Conservation (phyloP, 1,140 invertebrate species). For the Aphelinus atriplicis region DNA sequence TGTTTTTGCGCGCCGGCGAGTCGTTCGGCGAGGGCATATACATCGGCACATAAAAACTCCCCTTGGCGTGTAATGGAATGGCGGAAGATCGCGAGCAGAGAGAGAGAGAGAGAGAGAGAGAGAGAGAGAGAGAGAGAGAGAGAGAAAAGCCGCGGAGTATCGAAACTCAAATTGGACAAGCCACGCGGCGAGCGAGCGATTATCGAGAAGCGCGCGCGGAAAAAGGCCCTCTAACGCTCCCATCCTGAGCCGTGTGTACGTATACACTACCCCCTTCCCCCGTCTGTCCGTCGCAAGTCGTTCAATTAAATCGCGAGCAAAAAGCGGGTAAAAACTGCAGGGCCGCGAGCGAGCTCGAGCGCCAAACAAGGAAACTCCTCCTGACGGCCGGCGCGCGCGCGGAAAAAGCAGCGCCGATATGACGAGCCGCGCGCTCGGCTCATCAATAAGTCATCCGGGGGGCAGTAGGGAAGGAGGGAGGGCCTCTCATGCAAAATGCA, state of each 20-base stretch:
- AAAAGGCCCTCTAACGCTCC: neutral
- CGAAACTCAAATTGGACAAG: neutral
- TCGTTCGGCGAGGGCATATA: too few species aligned
- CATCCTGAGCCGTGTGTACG: neutral
- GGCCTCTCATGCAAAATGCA: too few species aligned
- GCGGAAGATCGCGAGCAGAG: neutral
- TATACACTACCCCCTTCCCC: too few species aligned
- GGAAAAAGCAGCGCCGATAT: too few species aligned
- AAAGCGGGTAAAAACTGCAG: conserved; percentile 15
- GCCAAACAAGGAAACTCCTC: conserved; percentile 24
- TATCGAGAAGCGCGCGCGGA: neutral
- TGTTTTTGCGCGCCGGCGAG: too few species aligned
- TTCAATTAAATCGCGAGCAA: conserved; percentile 33
- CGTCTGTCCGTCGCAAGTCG: neutral
- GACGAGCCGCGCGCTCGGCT: neutral
- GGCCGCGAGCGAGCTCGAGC: neutral
- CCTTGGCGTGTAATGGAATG: too few species aligned
- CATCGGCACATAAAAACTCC: too few species aligned
- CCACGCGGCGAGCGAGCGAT: neutral
- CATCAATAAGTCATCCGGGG: too few species aligned
- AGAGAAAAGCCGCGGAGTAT: neutral
- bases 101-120: neutral
- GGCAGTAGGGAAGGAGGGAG: too few species aligned
- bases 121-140: neutral
- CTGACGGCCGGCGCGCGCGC: too few species aligned